Base-by-base conservation (phyloP, 2,888 invertebrate species). In the Cyrtodaria siliqua region DNA sequence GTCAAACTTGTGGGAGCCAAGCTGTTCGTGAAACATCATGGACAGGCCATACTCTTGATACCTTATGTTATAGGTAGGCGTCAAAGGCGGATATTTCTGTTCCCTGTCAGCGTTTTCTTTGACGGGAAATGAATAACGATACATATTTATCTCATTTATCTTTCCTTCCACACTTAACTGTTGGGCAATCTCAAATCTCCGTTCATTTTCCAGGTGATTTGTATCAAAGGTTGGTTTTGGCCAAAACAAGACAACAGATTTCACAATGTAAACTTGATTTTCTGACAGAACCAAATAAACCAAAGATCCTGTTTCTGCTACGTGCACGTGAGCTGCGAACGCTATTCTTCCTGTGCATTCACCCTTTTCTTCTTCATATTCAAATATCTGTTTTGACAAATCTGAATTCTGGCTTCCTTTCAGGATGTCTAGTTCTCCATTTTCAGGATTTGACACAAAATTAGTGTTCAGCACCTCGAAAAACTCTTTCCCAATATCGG, bases 151-250 rank as follows among this genome's bases (percentile, higher is more conserved):
- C 63, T 87, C 88, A 70, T 83, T 81, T 14, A 92, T 88, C 55
- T 85, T 84, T 9, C 86, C 84, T 63, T 83, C 84, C 20, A 92
- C 83, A 23, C 90, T 87, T 66, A 88, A 89, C 29, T 87, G 84
- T 57, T 88, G 86, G n/a, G 86, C 63, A n/a, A 91, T 82, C 14
- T 86, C 81, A 60, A 89, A 89, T 49, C 83, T 85, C 4, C 86
- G 80, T 24, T 77, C 72, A 1, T 66, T 76, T 61, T 88, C 87
- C 4, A 86, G 73, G 9, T 77, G 71, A 29, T 82, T 74, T 26
- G 52, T 23, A 29, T 89, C 87, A 78, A 88, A 92, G n/a, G 89
- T 86, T 8, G 91, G 87, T 60, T 86, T 87, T 0, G 91, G 91
- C 84, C 86, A 90, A 44, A 88, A 84, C 9, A 88, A 77, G 53